Conservation (phyloP, 2,113 vertebrate genomes). For the Cygnus atratus region DNA sequence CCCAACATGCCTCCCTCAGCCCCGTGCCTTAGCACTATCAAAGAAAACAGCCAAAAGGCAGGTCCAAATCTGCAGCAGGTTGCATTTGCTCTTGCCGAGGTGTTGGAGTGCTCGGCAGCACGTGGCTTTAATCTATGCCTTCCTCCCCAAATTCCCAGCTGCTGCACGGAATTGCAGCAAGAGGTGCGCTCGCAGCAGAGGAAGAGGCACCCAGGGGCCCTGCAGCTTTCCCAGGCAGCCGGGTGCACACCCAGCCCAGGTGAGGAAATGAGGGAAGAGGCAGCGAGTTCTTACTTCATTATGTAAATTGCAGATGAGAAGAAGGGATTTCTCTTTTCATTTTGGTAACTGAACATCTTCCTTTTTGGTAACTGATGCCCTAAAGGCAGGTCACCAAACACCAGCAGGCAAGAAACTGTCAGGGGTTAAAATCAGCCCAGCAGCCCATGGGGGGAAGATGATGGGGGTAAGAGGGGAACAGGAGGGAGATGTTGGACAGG, state of each 20-base stretch:
- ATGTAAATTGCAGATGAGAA: conserved; percentile 42
- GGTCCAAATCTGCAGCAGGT: not conserved
- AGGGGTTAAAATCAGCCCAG: not conserved
- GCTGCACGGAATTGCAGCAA: not conserved
- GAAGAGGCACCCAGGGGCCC: not conserved
- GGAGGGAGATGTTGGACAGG: not conserved
- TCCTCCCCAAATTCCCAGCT: not conserved
- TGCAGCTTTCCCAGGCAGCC: not conserved
- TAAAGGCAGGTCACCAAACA: not conserved
- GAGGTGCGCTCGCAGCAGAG: not conserved
- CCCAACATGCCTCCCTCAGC: not conserved
- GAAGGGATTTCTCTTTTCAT: not conserved
- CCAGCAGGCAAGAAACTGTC: not conserved
- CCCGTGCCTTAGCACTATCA: fast-evolving
- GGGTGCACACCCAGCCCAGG: not conserved
- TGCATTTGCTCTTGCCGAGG: not conserved
- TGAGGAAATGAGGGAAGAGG: not conserved
- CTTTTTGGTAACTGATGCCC: not conserved
- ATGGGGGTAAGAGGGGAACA: not conserved
- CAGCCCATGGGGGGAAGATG: not conserved
- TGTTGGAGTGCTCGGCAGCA: not conserved
- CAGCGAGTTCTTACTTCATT: not conserved
- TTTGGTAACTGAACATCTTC: not conserved
- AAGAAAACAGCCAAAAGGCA: not conserved
- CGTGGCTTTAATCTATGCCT: not conserved